These are phyloP conservation scores for Eumeta japonica DNA, from an alignment of 1,140 invertebrate genomes.

Conservation along the genomic window DNA sequence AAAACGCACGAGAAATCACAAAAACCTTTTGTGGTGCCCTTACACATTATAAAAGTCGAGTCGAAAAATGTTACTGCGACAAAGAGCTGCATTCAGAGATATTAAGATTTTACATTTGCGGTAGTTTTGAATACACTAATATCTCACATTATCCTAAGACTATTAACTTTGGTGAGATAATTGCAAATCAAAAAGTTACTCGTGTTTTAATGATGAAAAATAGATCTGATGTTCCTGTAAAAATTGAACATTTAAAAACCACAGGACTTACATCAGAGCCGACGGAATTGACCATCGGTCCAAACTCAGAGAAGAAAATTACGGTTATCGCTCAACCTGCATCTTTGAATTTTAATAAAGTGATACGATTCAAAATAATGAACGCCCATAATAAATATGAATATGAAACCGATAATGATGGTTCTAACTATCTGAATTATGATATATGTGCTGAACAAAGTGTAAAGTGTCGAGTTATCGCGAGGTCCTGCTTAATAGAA, in stretches of 20 bases:
- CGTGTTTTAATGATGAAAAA: slow-evolving; percentile 33
- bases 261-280: slow-evolving; percentile 29
- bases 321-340: too few relatives aligned
- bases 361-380: slow-evolving; percentile 23
- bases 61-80: slow-evolving; percentile 33
- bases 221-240: slow-evolving; percentile 28
- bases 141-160: slow-evolving; percentile 30
- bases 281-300: slow-evolving; percentile 22
- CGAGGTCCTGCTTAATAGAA: slow-evolving; percentile 18
- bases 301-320: too few relatives aligned
- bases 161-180: slow-evolving; percentile 34
- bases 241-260: slow-evolving; percentile 27
- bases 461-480: too few relatives aligned
- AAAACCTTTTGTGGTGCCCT: slow-evolving; percentile 39
- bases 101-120: slow-evolving; percentile 41
- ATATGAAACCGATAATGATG: too few relatives aligned
- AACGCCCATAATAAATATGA: slow-evolving; percentile 21
- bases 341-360: too few relatives aligned
- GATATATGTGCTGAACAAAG: too few relatives aligned
- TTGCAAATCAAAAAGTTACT: slow-evolving; percentile 24
- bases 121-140: slow-evolving; percentile 34
- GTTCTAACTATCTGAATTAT: too few relatives aligned
- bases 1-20: slow-evolving; percentile 21
- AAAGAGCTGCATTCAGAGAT: slow-evolving; percentile 41
- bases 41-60: slow-evolving; percentile 38